phyloP scores from a whole-genome alignment of 2,888 invertebrate species.

The Drosophila infuscata region DNA sequence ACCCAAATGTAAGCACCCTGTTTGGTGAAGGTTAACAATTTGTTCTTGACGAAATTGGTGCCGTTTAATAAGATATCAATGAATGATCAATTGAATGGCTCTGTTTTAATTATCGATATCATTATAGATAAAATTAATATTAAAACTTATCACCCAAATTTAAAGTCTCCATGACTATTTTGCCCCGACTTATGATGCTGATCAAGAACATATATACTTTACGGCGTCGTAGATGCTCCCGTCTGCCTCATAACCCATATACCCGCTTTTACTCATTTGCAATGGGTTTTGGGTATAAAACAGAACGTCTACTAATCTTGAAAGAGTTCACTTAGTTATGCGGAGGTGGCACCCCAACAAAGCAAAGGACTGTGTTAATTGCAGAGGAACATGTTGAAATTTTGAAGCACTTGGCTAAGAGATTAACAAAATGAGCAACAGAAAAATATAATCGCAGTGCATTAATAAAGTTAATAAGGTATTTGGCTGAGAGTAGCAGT shows the following conservation, averaged over 20 bases:
- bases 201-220: not conserved
- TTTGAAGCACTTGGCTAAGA: not conserved
- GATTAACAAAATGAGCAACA: slow-evolving; percentile 19
- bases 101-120: not conserved
- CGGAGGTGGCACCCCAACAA: not conserved
- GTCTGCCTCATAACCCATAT: not conserved
- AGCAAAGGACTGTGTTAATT: slow-evolving; percentile 8
- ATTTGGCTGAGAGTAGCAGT: not conserved
- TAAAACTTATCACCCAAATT: not conserved
- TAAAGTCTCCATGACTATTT: not conserved
- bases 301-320: not conserved
- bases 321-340: not conserved
- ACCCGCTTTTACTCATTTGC: not conserved
- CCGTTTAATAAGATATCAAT: not conserved
- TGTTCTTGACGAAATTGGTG: not conserved
- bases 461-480: not conserved
- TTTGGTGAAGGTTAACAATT: too few relatives aligned
- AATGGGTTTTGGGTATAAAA: not conserved
- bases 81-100: not conserved
- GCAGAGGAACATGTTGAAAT: slow-evolving; percentile 12
- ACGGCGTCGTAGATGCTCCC: too few relatives aligned
- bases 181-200: not conserved
- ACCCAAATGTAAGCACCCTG: too few relatives aligned
- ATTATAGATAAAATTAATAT: not conserved
- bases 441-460: not conserved